phyloP scores from a whole-genome alignment of 2,113 vertebrate genomes.

The Otolemur garnettii region DNA sequence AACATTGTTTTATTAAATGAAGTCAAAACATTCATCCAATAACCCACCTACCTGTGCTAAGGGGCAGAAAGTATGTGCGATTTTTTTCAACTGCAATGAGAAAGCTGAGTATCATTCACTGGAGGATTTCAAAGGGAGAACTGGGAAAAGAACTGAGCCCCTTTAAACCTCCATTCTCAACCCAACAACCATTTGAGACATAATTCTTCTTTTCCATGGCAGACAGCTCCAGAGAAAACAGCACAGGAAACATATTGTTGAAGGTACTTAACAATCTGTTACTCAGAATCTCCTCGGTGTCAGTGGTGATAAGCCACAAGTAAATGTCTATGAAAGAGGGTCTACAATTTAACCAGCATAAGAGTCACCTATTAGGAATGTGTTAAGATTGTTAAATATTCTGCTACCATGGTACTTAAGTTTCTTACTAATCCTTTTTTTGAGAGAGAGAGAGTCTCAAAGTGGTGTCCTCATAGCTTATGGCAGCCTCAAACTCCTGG shows the following conservation, averaged over 20 bases:
- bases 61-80: not conserved
- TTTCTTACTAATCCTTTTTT: not conserved
- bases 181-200: not conserved
- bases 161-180: not conserved
- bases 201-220: not conserved
- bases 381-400: not conserved
- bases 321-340: not conserved
- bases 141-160: not conserved
- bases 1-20: not conserved
- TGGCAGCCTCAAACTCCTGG: no score
- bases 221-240: not conserved
- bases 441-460: no score
- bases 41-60: not conserved
- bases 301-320: not conserved
- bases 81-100: not conserved
- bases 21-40: not conserved
- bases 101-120: not conserved
- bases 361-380: not conserved
- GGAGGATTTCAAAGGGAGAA: not conserved
- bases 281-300: not conserved
- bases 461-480: no score
- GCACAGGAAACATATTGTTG: not conserved
- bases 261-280: not conserved
- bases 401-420: not conserved
- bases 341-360: not conserved